Conservation (phyloP, 2,113 vertebrate genomes). For the Epinephelus lanceolatus region DNA sequence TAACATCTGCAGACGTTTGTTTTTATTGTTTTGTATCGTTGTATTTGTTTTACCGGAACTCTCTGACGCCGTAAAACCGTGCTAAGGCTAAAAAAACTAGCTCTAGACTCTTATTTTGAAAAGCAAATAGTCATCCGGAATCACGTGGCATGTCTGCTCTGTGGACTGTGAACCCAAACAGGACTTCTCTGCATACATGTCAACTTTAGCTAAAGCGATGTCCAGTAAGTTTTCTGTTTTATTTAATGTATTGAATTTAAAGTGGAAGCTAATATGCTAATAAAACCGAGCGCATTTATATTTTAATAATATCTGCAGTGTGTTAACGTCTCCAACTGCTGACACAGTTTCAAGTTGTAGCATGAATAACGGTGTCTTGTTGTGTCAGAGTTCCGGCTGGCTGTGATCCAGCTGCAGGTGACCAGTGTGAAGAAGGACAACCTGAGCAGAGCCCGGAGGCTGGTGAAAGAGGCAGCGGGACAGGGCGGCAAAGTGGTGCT, state of each 20-base stretch:
- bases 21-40: too few species aligned
- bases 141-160: neutral
- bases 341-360: neutral
- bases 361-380: neutral
- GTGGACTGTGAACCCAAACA: neutral
- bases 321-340: neutral
- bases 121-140: constrained; percentile 15
- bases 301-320: neutral
- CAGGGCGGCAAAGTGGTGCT: constrained; percentile 91
- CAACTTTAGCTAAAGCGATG: constrained; percentile 73
- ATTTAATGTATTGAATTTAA: neutral
- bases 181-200: constrained; percentile 57
- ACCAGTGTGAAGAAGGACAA: constrained; percentile 91
- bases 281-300: rapidly evolving
- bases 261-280: neutral
- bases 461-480: constrained; percentile 90
- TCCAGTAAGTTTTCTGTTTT: constrained; percentile 75
- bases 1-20: rapidly evolving
- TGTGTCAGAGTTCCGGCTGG: constrained; percentile 90
- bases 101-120: constrained; percentile 69
- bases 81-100: rapidly evolving
- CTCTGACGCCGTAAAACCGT: neutral
- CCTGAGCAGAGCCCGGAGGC: constrained; percentile 84
- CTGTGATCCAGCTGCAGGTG: constrained; percentile 93
- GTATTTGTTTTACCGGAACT: neutral